Percentiles rank a stretch among this genome's conserved stretches.
Evolutionary conservation across 2,888 invertebrate species (phyloP).

Genomic region (Ephialtes manifestator): DNA sequence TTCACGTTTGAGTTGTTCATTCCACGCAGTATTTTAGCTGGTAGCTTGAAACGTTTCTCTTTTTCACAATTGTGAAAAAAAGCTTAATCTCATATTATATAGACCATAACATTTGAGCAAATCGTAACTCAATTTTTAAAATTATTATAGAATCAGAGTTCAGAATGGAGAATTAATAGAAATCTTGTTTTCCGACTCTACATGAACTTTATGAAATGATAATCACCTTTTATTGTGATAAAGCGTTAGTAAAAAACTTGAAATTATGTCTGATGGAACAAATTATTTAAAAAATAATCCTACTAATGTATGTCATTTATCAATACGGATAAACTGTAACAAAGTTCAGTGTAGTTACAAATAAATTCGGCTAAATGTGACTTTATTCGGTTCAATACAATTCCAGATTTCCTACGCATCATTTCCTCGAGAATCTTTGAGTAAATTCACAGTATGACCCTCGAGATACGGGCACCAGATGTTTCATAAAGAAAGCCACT

Average conservation of each 20-base stretch:
- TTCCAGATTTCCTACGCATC: background rate
- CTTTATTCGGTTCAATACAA: background rate
- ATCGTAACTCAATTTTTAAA: too few species aligned
- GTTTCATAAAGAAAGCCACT: slow-evolving; percentile 18
- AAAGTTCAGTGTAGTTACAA: too few species aligned
- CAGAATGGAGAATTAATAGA: too few species aligned
- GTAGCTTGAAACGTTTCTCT: background rate
- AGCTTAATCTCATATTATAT: background rate
- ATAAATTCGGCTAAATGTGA: background rate
- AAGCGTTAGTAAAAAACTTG: too few species aligned
- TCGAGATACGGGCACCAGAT: slow-evolving; percentile 35
- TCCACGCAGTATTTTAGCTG: slow-evolving; percentile 7
- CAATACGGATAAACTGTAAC: too few species aligned
- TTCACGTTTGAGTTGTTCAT: slow-evolving; percentile 33
- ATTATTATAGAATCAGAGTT: too few species aligned
- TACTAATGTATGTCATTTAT: too few species aligned
- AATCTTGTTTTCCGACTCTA: too few species aligned
- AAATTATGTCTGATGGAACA: too few species aligned
- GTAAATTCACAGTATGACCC: background rate
- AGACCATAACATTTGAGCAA: background rate
- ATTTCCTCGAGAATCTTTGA: background rate
- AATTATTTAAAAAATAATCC: too few species aligned
- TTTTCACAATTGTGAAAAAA: background rate
- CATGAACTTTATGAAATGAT: too few species aligned
- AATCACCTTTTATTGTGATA: too few species aligned